Percentiles rank a stretch among this genome's conserved stretches.
Conservation (phyloP, 1,140 invertebrate species). For the Chrysopa pallens region DNA sequence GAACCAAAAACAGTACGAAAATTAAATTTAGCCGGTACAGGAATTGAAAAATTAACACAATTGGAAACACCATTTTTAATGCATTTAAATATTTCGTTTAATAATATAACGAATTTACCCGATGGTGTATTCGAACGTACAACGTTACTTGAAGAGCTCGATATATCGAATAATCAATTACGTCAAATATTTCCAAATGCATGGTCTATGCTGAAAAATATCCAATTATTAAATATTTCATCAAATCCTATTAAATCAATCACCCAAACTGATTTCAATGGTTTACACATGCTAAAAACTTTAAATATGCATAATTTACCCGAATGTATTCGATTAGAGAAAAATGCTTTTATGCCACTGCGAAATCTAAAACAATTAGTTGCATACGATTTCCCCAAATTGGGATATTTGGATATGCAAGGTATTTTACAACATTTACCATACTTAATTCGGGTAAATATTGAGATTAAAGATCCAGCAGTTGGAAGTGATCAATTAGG, state of each 20-base stretch:
- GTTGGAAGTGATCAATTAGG: slow-evolving; percentile 69
- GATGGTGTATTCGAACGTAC: slow-evolving; percentile 53
- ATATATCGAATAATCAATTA: slow-evolving; percentile 59
- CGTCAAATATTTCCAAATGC: slow-evolving; percentile 28
- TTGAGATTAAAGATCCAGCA: slow-evolving; percentile 70
- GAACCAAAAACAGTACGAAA: slow-evolving; percentile 75
- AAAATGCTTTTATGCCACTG: slow-evolving; percentile 56
- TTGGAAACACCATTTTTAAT: slow-evolving; percentile 77
- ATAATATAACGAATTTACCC: slow-evolving; percentile 46
- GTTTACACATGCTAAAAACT: slow-evolving; percentile 39
- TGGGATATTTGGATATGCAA: slow-evolving; percentile 69
- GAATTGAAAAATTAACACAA: slow-evolving; percentile 42
- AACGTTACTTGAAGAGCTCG: slow-evolving; percentile 56
- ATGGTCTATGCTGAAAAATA: slow-evolving; percentile 44
- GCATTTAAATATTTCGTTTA: slow-evolving; percentile 61
- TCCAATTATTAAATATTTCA: slow-evolving; percentile 57
- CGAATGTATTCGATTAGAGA: slow-evolving; percentile 58
- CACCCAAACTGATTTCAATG: slow-evolving; percentile 52
- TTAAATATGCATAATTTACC: slow-evolving; percentile 48
- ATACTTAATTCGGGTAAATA: slow-evolving; percentile 50
- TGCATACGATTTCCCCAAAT: slow-evolving; percentile 52
- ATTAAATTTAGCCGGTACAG: slow-evolving; percentile 63
- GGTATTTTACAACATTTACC: slow-evolving; percentile 54
- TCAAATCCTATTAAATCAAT: slow-evolving; percentile 55
- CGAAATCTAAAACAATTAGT: slow-evolving; percentile 47